Conservation (phyloP, 92 coral and sea anemone genomes). For the Desmophyllum pertusum region DNA sequence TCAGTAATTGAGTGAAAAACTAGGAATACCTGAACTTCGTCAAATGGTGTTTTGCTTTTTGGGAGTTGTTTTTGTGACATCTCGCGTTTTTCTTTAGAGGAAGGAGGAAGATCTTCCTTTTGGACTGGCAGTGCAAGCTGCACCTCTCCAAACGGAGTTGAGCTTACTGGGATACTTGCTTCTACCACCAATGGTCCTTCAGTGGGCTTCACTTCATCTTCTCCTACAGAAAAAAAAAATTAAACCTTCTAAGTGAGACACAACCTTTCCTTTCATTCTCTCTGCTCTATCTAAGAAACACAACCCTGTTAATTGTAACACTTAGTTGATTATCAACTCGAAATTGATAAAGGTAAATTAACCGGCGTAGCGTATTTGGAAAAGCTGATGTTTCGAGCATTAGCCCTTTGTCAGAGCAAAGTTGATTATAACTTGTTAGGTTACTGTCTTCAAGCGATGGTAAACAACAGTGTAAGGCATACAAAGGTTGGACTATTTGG, state of each 20-base stretch:
- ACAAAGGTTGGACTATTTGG: neutral
- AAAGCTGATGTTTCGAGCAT: too few relatives aligned
- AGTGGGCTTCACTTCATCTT: neutral
- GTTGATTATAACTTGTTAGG: neutral
- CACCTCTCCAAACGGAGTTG: conserved; percentile 41
- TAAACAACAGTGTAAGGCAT: neutral
- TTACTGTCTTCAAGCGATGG: neutral
- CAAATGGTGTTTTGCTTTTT: conserved; percentile 43
- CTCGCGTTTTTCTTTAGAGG: conserved; percentile 38
- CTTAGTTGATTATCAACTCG: too few relatives aligned
- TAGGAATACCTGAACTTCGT: conserved; percentile 48
- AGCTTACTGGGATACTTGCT: conserved; percentile 37
- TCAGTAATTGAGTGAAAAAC: neutral
- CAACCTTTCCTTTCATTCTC: neutral
- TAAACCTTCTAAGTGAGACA: neutral
- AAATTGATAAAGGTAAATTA: too few relatives aligned
- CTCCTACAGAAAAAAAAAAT: neutral
- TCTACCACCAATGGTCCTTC: conserved; percentile 40
- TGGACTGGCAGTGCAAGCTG: conserved; percentile 35
- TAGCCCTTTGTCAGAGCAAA: too few relatives aligned
- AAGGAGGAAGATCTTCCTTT: conserved; percentile 6
- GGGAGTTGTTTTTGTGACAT: conserved; percentile 63
- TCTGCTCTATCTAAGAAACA: too few relatives aligned
- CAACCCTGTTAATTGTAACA: too few relatives aligned
- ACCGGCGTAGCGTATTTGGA: too few relatives aligned